Conservation (phyloP, 1,140 invertebrate genomes). For the Drosophila sechellia region DNA sequence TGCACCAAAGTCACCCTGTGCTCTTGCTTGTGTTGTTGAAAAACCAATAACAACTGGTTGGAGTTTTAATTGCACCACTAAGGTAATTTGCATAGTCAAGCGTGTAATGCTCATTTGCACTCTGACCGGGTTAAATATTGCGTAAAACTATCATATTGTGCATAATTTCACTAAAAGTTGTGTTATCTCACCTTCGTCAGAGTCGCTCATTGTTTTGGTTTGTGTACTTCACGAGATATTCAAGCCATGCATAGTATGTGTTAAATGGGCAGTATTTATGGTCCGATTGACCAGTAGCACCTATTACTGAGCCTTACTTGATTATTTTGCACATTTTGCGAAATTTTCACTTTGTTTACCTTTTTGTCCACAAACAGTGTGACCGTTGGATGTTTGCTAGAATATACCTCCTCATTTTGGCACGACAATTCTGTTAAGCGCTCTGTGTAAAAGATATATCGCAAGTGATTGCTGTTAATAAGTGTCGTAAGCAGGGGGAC, state of each 20-base stretch:
- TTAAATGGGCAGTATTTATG: no score
- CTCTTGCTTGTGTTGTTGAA: conserved; percentile 15
- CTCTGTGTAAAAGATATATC: no score
- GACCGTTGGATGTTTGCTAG: background rate
- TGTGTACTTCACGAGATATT: background rate
- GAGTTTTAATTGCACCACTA: conserved; percentile 3
- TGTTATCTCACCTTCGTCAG: conserved; percentile 65
- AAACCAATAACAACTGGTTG: conserved; percentile 40
- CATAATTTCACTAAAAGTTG: background rate
- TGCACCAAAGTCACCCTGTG: conserved; percentile 28
- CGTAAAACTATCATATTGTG: background rate
- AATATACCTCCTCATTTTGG: background rate
- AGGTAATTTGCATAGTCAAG: background rate
- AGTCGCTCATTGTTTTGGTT: conserved; percentile 48
- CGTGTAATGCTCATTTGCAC: no score
- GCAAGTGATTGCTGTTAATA: no score
- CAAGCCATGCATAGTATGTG: background rate
- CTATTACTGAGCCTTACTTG: conserved; percentile 7
- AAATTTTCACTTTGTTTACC: conserved; percentile 68
- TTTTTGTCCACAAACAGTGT: conserved; percentile 20
- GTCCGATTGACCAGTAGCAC: background rate
- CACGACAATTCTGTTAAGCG: background rate
- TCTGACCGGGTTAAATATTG: background rate
- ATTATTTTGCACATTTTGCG: conserved; percentile 18
- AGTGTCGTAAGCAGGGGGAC: no score